Base-by-base conservation (phyloP, 2,113 vertebrate genomes). In the Amphilophus citrinellus region DNA sequence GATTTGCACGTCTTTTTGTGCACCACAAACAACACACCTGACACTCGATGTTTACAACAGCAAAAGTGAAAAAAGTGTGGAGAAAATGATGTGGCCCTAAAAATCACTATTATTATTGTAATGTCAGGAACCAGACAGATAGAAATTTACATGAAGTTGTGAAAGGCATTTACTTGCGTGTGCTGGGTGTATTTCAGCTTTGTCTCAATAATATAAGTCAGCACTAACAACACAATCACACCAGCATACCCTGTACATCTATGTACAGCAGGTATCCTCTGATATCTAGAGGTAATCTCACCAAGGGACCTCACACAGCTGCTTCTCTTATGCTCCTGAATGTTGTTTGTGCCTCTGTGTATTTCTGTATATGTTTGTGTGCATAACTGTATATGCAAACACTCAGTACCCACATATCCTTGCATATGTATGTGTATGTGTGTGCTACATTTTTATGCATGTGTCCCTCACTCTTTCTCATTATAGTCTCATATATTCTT, bases 1-100 rank as follows among this genome's bases (percentile, higher is more conserved):
- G 66, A 88, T 86, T 86, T 89, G 61, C 77, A 81, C 87, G 77
- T 66, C 63, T 81, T 85, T 77, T 37, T 87, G 76, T 79, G 77
- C 78, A 86, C 78, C 24, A 78, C 68, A 47, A 84, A 86, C 66
- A 24, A 47, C 10, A 35, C 59, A 83, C 80, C 58, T 88, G 62
- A 76, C 59, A 66, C 56, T 56, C 75, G 56, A 82, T 83, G 81
- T 90, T 88, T 84, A 71, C 65, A 63, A 27, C 63, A 44, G 42
- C 58, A 76, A 65, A 86, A 60, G 24, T 42, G 42, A 77, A 83
- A 65, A 27, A 76, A 82, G 4, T 62, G 59, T 22, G 8, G 10
- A 18, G 5, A 50, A 83, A 65, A 71, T 39, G 8, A 65, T 73
- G 68, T 37, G 20, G 20, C 57, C n/a, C 56, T 44, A 60, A 66